Evolutionary conservation across 2,888 invertebrate species (phyloP), one percentile per base, ranked within the genome.

Genomic region (Dugesia japonica): DNA sequence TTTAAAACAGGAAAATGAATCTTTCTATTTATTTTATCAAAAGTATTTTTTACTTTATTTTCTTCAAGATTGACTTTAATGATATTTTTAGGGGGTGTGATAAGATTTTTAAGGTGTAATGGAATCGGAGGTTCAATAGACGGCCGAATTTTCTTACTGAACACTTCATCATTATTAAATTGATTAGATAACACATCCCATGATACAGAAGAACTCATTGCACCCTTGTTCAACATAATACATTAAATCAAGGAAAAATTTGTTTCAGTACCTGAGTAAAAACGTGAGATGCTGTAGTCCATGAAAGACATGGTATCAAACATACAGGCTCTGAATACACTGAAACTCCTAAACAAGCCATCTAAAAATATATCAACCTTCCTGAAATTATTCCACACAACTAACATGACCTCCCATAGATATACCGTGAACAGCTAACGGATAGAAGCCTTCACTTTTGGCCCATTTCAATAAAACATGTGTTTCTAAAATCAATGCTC

Each of bases 341-440:
- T 15, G 92, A 91, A 17, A 94, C 95, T 79, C 95, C 94, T 80
- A 98, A 87, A 4, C 94, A 94, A 79, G 97, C 95, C 95, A 95
- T 98, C 93, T 95, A n/a, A 31, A 9, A 72, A 15, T 9, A 26
- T 72, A 31, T 28, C n/a, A n/a, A n/a, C n/a, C n/a, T n/a, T n/a
- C n/a, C n/a, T n/a, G n/a, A n/a, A n/a, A n/a, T n/a, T n/a, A n/a
- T n/a, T n/a, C n/a, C n/a, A n/a, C n/a, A n/a, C 4, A 23, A 56
- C 56, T 88, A 86, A 94, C 94, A 87, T 94, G 94, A 77, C 95
- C 95, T 77, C 95, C 95, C 94, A 97, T 94, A 28, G 95, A 95
- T 76, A 95, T 88, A 13, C 95, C 97, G 31, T 94, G 92, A 76
- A 97, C 88, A 74, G 94, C 94, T 26, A 97, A 87, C 0, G 97